A percentile compares a stretch with the other conserved stretches of the same genome.
Conservation (phyloP, 2,797 vertebrate species). For the Chloroceryle amazona region DNA sequence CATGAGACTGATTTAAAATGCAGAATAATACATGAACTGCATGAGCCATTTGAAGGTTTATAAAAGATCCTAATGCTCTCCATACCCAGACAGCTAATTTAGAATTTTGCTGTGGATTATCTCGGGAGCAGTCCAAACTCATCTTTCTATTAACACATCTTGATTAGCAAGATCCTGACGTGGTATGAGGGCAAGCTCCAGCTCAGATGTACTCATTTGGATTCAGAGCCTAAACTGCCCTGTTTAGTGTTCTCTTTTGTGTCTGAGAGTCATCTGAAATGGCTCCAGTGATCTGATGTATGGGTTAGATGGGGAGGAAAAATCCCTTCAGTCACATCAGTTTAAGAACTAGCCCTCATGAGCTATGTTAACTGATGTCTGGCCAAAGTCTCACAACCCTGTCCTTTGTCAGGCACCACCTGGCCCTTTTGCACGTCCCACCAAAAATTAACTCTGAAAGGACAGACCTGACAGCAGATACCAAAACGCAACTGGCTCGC, state of each 20-base stretch:
- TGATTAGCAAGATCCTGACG: not conserved
- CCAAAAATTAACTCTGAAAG: not conserved
- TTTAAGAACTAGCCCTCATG: not conserved
- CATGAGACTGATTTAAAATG: constrained; percentile 71
- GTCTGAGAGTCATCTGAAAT: not conserved
- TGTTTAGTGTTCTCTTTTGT: constrained; percentile 37
- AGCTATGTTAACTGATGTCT: not conserved
- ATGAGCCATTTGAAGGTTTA: constrained; percentile 61
- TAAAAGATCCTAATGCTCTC: constrained; percentile 62
- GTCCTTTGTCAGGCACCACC: not conserved
- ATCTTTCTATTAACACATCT: constrained; percentile 38
- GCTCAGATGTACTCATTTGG: constrained; percentile 20
- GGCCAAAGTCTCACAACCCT: not conserved
- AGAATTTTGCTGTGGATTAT: constrained; percentile 66
- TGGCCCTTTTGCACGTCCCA: not conserved
- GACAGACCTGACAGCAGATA: not conserved
- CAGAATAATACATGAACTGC: constrained; percentile 37
- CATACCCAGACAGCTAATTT: constrained; percentile 60
- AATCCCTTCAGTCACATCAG: not conserved
- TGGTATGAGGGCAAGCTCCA: not conserved
- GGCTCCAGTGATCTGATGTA: constrained; percentile 21
- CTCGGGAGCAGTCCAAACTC: constrained; percentile 16
- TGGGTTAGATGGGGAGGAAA: not conserved
- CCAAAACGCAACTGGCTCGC: not conserved
- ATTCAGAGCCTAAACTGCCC: constrained; percentile 2